Percentiles rank a stretch among this genome's conserved stretches.
Conservation (phyloP, 2,888 invertebrate species). For the Platynereis dumerilii region DNA sequence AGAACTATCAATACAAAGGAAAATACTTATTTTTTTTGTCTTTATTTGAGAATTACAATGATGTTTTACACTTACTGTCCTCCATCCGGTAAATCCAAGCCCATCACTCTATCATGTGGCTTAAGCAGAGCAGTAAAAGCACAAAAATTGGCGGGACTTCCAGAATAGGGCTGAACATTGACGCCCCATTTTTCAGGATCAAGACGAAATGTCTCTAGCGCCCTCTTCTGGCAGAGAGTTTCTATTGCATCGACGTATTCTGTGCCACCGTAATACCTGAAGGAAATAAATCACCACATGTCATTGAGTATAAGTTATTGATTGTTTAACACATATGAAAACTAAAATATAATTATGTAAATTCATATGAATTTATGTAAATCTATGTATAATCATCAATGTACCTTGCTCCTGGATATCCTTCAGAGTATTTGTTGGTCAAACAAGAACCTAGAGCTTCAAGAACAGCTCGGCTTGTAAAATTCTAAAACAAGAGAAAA, state of each 20-base stretch:
- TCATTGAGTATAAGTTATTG: too few species aligned
- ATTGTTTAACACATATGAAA: too few species aligned
- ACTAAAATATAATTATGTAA: too few species aligned
- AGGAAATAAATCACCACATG: too few species aligned
- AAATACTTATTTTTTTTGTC: too few species aligned
- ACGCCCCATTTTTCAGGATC: conserved; percentile 91
- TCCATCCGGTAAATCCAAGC: too few species aligned
- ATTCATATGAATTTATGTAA: too few species aligned
- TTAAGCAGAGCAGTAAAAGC: conserved; percentile 85
- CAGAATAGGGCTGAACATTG: conserved; percentile 96
- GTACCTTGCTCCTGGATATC: conserved; percentile 68
- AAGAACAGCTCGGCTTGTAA: conserved; percentile 65
- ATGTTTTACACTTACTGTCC: too few species aligned
- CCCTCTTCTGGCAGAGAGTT: conserved; percentile 83
- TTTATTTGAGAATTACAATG: conserved; percentile 96
- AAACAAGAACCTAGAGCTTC: conserved; percentile 67
- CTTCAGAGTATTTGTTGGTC: conserved; percentile 71
- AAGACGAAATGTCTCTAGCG: conserved; percentile 82
- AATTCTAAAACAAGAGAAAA: conserved; percentile 55
- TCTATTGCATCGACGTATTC: conserved; percentile 95
- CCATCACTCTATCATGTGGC: too few species aligned
- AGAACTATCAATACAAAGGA: too few species aligned
- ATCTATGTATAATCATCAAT: too few species aligned
- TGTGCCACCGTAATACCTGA: conserved; percentile 97
- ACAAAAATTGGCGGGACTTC: conserved; percentile 95